Conservation (phyloP, 1,140 invertebrate species). For the Caenorhabditis inopinata region DNA sequence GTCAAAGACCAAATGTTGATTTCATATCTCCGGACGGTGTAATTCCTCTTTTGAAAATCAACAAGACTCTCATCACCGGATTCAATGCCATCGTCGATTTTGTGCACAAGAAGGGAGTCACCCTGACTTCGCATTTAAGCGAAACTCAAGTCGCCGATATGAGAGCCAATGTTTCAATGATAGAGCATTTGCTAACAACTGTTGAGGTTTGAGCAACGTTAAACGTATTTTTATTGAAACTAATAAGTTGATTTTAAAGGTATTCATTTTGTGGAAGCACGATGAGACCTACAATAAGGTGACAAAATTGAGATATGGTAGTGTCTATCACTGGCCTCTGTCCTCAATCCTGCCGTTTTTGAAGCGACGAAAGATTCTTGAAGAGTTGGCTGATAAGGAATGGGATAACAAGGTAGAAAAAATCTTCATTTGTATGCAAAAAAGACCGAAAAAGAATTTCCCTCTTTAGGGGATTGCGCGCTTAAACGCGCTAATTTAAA, state of each 20-base stretch:
- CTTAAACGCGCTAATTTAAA: too few species aligned
- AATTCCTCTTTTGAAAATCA: slow-evolving; percentile 86
- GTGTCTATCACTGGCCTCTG: slow-evolving; percentile 87
- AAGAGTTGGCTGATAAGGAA: slow-evolving; percentile 46
- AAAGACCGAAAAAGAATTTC: neutral
- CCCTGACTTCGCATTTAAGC: slow-evolving; percentile 74
- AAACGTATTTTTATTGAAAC: too few species aligned
- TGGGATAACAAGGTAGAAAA: slow-evolving; percentile 52
- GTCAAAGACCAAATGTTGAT: slow-evolving; percentile 84
- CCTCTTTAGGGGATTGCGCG: neutral
- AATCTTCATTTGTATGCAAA: neutral
- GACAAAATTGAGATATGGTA: slow-evolving; percentile 81
- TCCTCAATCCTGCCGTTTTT: slow-evolving; percentile 79
- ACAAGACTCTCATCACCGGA: slow-evolving; percentile 82
- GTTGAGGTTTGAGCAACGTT: too few species aligned
- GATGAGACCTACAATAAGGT: slow-evolving; percentile 76
- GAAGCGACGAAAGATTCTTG: slow-evolving; percentile 71
- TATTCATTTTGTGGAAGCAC: slow-evolving; percentile 85
- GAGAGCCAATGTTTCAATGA: slow-evolving; percentile 81
- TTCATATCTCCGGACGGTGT: slow-evolving; percentile 89
- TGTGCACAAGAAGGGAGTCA: slow-evolving; percentile 75
- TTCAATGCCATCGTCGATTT: slow-evolving; percentile 87
- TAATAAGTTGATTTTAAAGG: slow-evolving; percentile 67
- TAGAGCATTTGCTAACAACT: slow-evolving; percentile 58
- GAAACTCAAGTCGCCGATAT: slow-evolving; percentile 82